These are phyloP conservation scores for Cotesia chilonis DNA, from an alignment of 1,140 invertebrate species.

Conservation along the genomic window DNA sequence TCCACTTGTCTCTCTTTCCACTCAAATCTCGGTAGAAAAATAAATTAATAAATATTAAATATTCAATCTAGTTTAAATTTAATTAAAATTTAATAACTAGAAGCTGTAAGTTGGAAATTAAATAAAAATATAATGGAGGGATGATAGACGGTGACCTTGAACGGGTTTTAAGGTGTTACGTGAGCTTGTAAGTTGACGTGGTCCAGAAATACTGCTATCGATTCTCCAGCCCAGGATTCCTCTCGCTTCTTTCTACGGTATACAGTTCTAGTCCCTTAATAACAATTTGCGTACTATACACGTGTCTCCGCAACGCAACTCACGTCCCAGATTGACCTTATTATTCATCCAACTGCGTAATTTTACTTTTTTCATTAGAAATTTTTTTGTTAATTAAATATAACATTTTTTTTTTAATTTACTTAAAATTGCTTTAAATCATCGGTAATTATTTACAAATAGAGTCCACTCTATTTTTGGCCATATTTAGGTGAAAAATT, in stretches of 20 bases:
- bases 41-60: too few relatives aligned
- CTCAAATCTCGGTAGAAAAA: conserved; percentile 2
- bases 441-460: too few relatives aligned
- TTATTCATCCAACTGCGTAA: not conserved
- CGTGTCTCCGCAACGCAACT: conserved; percentile 19
- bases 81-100: too few relatives aligned
- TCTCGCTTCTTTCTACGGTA: not conserved
- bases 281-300: conserved; percentile 3
- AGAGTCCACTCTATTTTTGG: too few relatives aligned
- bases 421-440: too few relatives aligned
- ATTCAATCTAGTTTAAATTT: too few relatives aligned
- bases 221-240: not conserved
- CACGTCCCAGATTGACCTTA: conserved; percentile 22
- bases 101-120: too few relatives aligned
- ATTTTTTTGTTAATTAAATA: conserved; percentile 1
- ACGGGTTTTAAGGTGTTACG: not conserved
- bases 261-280: conserved; percentile 10
- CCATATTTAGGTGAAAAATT: too few relatives aligned
- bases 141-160: too few relatives aligned
- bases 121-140: too few relatives aligned
- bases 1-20: conserved; percentile 1
- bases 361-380: not conserved
- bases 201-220: too few relatives aligned
- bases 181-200: not conserved
- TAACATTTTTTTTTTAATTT: not conserved